These are phyloP conservation scores for Melanchra persicariae DNA, from an alignment of 2,888 invertebrate genomes.

Conservation along the genomic window DNA sequence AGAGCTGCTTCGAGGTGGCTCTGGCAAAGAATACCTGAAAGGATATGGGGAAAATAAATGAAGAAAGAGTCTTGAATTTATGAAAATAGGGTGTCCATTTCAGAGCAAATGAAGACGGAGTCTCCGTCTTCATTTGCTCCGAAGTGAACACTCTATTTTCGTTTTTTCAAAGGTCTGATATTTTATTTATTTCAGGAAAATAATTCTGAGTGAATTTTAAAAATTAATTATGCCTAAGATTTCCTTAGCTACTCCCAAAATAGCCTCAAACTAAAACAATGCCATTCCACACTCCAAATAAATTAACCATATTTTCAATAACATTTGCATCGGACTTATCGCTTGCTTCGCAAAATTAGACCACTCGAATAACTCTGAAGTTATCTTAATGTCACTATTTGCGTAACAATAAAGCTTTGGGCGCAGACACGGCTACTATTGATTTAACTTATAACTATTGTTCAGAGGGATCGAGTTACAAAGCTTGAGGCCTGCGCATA, in stretches of 20 bases:
- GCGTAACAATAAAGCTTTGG: constrained; percentile 65
- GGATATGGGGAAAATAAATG: too few species aligned
- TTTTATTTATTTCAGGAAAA: too few species aligned
- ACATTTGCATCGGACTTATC: constrained; percentile 50
- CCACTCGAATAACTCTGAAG: constrained; percentile 47
- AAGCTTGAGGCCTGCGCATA: constrained; percentile 57
- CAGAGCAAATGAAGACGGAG: too few species aligned
- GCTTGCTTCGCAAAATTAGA: constrained; percentile 59
- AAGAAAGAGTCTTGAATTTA: too few species aligned
- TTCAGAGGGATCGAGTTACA: constrained; percentile 58
- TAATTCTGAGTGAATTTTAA: too few species aligned
- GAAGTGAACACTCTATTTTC: too few species aligned
- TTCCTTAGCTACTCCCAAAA: neutral
- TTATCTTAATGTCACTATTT: constrained; percentile 63
- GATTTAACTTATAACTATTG: constrained; percentile 53
- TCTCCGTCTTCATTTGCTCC: too few species aligned
- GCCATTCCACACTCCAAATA: constrained; percentile 18
- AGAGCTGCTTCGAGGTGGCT: too few species aligned
- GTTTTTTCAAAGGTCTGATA: too few species aligned
- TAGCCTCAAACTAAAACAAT: constrained; percentile 2
- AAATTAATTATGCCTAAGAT: neutral
- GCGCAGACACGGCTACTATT: constrained; percentile 61
- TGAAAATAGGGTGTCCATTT: too few species aligned
- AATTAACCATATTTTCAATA: constrained; percentile 45
- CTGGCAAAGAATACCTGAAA: too few species aligned